Conservation (phyloP, 2,113 vertebrate species). For the Pelecanus crispus region DNA sequence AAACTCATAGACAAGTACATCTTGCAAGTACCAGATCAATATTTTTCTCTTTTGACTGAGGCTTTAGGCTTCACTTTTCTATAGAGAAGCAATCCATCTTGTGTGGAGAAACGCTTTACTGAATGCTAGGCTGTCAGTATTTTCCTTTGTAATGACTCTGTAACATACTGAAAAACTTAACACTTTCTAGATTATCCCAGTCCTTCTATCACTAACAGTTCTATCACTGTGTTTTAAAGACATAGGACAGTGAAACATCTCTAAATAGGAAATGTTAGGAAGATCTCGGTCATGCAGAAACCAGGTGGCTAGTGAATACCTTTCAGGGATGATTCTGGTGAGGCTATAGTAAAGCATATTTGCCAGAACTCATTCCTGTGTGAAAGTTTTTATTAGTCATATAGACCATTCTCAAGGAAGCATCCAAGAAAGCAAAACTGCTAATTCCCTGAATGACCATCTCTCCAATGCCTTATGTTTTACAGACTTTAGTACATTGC, state of each 20-base stretch:
- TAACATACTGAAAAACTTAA: background rate
- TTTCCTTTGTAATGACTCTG: background rate
- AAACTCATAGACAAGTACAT: background rate
- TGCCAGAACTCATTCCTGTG: background rate
- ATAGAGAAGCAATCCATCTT: background rate
- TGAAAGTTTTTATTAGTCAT: background rate
- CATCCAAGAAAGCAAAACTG: background rate
- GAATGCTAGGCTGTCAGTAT: background rate
- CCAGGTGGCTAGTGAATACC: background rate
- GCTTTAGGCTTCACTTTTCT: background rate
- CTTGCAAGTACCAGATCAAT: background rate
- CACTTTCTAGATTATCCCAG: background rate
- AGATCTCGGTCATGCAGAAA: background rate
- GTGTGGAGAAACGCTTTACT: background rate
- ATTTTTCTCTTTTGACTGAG: background rate
- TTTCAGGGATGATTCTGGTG: background rate
- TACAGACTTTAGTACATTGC: background rate
- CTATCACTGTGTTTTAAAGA: background rate
- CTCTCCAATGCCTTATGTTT: background rate
- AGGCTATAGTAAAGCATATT: background rate
- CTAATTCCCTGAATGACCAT: background rate
- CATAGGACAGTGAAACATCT: background rate
- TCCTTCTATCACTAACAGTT: background rate
- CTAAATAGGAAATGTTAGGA: background rate
- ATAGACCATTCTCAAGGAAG: background rate